A percentile compares a stretch with the other conserved stretches of the same genome.
phyloP scores from a whole-genome alignment of 2,888 invertebrate genomes.

The Alsophila aescularia region DNA sequence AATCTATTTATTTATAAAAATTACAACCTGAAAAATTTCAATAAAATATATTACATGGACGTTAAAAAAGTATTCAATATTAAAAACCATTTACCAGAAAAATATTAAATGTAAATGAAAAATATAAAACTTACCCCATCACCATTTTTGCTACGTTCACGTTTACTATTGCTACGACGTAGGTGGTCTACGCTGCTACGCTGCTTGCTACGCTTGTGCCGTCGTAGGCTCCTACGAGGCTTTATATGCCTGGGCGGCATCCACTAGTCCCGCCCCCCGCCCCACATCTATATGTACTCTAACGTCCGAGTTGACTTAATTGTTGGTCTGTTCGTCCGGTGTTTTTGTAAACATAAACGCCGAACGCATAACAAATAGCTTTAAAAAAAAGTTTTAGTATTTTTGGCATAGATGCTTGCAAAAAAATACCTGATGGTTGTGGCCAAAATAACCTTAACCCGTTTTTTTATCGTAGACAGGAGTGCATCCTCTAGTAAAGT shows the following conservation, averaged over 20 bases:
- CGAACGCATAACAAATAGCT: neutral
- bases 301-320: conserved; percentile 36
- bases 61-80: neutral
- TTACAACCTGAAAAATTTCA: too few species aligned
- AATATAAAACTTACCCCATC: conserved; percentile 36
- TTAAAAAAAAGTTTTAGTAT: neutral
- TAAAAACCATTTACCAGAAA: neutral
- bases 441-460: too few species aligned
- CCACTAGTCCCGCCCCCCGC: conserved; percentile 51
- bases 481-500: too few species aligned
- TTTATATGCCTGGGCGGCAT: conserved; percentile 65
- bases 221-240: conserved; percentile 42
- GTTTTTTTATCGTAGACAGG: too few species aligned
- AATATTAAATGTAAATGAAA: neutral
- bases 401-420: neutral
- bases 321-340: conserved; percentile 13
- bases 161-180: conserved; percentile 38
- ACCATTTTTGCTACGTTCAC: conserved; percentile 29
- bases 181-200: conserved; percentile 52
- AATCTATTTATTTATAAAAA: too few species aligned
- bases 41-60: neutral
- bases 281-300: conserved; percentile 39
- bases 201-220: conserved; percentile 54
- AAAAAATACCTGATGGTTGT: neutral
- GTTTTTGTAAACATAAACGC: conserved; percentile 33